A percentile compares a stretch with the other conserved stretches of the same genome.
Conservation (phyloP, 1,140 invertebrate genomes). For the Hypothenemus hampei region DNA sequence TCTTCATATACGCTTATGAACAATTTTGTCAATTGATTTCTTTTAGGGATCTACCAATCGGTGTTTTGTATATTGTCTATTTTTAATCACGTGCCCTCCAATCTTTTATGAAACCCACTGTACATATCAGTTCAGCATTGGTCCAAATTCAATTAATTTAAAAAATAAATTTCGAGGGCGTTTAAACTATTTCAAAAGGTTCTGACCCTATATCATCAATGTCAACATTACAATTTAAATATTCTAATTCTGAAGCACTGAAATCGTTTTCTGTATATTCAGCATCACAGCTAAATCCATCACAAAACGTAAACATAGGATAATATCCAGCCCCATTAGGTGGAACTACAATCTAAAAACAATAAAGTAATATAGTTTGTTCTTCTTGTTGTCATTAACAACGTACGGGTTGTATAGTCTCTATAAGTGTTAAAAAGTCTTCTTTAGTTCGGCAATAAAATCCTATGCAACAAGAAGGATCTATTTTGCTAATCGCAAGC, state of each 20-base stretch:
- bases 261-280: slow-evolving; percentile 44
- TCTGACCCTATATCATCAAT: slow-evolving; percentile 54
- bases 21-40: no score
- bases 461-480: slow-evolving; percentile 90
- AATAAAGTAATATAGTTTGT: no score
- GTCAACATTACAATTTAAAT: slow-evolving; percentile 45
- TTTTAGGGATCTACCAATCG: no score
- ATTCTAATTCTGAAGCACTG: slow-evolving; percentile 51
- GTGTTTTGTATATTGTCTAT: no score
- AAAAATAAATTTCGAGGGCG: no score
- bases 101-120: no score
- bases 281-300: slow-evolving; percentile 60
- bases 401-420: slow-evolving; percentile 59
- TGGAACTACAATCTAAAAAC: slow-evolving; percentile 57
- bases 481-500: slow-evolving; percentile 81
- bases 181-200: slow-evolving; percentile 59
- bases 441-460: slow-evolving; percentile 75
- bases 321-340: slow-evolving; percentile 56
- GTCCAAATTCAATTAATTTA: no score
- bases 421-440: slow-evolving; percentile 73
- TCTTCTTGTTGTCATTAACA: no score
- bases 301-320: slow-evolving; percentile 74
- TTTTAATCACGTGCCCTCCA: no score
- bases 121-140: no score
- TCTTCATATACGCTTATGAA: no score